Base-by-base conservation (phyloP, 1,140 invertebrate species). In the Macrobrachium nipponense region DNA sequence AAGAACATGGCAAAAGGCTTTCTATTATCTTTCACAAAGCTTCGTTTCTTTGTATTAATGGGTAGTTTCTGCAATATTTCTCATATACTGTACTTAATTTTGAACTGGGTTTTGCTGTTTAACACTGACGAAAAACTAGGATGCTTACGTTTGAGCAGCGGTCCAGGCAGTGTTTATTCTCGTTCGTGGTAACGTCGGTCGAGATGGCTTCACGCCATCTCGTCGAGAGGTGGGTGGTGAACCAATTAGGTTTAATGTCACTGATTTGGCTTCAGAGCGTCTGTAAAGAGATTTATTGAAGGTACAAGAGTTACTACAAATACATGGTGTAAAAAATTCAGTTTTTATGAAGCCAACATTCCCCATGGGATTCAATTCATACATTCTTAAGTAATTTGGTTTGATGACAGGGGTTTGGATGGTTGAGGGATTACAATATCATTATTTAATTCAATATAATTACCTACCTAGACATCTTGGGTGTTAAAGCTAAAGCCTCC, bases 401-500 rank as follows among this genome's bases (percentile, higher is more conserved):
- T 36, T 36, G 27, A 36, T 36, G 27, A 36, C 27, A 36, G 27
- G 1, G 27, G 1, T 36, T 36, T 15, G n/a, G 18, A 64, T 15
- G 14, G 14, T 66, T 43, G 14, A 59, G 23, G 60, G 23, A 59
- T 59, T 59, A 20, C 7, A 14, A 20, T 18, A 51, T 44, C 20
- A 43, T 51, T n/a, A 60, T 0, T 36, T 20, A 27, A 43, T 18
- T 36, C 6, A 27, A 18, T 58, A 17, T n/a, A 11, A 4, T 11
- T 43, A 43, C 5, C 20, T 76, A 87, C 85, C 85, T 87, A 59
- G 85, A 73, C 61, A 68, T 77, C 27, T 87, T 51, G 27, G 79
- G 77, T 59, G 79, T 62, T 23, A 59, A 43, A 20, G 85, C 85
- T 17, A 87, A 43, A 18, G 85, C 64, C 51, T 92, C 86, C 91